Percentiles rank a stretch among this genome's conserved stretches.
These are phyloP conservation scores for Myrmecophaga tridactyla DNA, from an alignment of 2,113 vertebrate genomes.

Conservation along the genomic window DNA sequence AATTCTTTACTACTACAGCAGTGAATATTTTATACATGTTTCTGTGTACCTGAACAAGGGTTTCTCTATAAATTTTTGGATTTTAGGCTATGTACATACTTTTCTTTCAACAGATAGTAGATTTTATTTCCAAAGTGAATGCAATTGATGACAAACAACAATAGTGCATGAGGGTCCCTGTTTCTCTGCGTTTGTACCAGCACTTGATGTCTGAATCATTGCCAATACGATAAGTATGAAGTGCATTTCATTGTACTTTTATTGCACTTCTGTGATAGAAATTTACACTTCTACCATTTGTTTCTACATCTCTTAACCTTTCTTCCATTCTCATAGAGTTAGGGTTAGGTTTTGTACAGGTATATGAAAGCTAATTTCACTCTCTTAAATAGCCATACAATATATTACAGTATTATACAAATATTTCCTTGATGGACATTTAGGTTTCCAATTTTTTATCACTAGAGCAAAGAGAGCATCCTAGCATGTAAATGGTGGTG, in stretches of 20 bases:
- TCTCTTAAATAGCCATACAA: background rate
- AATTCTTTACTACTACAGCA: background rate
- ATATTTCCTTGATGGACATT: background rate
- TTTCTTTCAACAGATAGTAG: background rate
- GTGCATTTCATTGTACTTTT: background rate
- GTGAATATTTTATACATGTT: background rate
- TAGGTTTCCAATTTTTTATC: background rate
- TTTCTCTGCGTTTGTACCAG: background rate
- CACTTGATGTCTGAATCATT: background rate
- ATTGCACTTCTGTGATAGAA: background rate
- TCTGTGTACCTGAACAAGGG: background rate
- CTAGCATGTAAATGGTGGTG: background rate
- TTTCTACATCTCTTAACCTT: background rate
- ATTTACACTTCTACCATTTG: background rate
- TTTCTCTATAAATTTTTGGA: background rate
- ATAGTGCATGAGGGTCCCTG: too few relatives aligned
- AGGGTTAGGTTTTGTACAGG: background rate
- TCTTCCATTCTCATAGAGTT: background rate
- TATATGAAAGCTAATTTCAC: background rate
- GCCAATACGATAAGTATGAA: background rate
- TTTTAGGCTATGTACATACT: too few relatives aligned
- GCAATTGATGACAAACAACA: background rate
- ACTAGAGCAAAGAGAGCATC: background rate
- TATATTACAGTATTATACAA: background rate
- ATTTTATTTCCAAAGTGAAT: constrained; percentile 5